Evolutionary conservation across 2,113 vertebrate species (phyloP).

Genomic region (Vidua chalybeata): DNA sequence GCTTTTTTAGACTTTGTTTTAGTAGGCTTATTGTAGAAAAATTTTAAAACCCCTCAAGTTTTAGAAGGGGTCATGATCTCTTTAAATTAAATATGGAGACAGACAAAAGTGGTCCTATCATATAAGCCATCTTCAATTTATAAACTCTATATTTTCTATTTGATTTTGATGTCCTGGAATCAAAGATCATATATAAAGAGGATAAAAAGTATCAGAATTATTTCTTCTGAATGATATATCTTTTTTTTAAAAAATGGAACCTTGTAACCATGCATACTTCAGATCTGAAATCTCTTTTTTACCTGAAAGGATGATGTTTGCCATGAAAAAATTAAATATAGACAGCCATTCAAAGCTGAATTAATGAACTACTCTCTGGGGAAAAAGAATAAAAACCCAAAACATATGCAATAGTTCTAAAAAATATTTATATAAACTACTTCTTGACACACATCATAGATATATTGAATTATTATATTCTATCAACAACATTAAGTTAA

Average conservation of each 20-base stretch:
- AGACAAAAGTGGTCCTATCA: background rate
- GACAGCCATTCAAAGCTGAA: background rate
- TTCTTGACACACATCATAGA: background rate
- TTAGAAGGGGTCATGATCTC: background rate
- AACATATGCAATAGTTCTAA: background rate
- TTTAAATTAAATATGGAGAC: background rate
- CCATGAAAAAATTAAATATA: background rate
- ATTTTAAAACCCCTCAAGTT: accelerated
- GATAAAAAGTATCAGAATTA: background rate
- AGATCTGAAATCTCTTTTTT: background rate
- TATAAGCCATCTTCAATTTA: background rate
- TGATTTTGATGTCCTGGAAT: background rate
- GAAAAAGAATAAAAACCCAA: background rate
- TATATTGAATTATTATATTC: background rate
- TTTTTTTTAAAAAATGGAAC: background rate
- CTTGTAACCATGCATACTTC: background rate
- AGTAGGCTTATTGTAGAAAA: background rate
- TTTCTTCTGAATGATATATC: background rate
- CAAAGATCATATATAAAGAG: background rate
- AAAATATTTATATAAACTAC: background rate
- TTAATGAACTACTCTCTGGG: background rate
- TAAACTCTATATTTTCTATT: background rate
- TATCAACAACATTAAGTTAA: background rate
- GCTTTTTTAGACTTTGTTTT: background rate
- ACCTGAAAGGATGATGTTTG: background rate